Base-by-base conservation (phyloP, 2,888 invertebrate species). In the Patella pellucida region DNA sequence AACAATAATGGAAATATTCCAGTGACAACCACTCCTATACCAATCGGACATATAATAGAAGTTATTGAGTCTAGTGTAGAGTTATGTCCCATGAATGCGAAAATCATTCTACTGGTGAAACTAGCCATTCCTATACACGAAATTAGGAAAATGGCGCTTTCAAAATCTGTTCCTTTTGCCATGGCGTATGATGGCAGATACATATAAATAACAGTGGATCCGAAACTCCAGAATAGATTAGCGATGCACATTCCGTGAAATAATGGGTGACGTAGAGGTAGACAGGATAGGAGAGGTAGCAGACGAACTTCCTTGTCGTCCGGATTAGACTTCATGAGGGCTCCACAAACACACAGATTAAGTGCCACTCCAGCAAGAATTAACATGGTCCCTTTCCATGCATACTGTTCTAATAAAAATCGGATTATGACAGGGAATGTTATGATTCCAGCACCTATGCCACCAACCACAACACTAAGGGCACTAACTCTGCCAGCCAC, bases 151-250 rank as follows among this genome's bases (percentile, higher is more conserved):
- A 84, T 82, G 9, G 86, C 81, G 2, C 83, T 85, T 68, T 84
- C 83, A 71, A 87, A 84, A 72, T 84, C 81, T 12, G 85, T 85
- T n/a, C 86, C 85, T 73, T 81, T 70, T 16, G 83, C 78, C 73
- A 87, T 84, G 62, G 88, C 87, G 73, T 88, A 89, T 0, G 87
- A 85, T 2, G 89, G 89, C 67, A 89, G 76, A 74, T 88, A 87
- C 83, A 87, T 85, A 81, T 88, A 89, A 52, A 89, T 85, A 12
- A 89, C 82, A 19, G 86, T 85, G 31, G 87, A 85, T 14, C 89
- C 89, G 74, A 87, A 87, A 73, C 89, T 88, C 89, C 89, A 89
- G 78, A 89, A 87, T 72, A 89, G 83, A 79, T 89, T 89, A 51
- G 86, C 86, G 41, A 87, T 85, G 73, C 87, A 86, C 84, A 89